Base-by-base conservation (phyloP, 1,140 invertebrate genomes). In the Heterodera schachtii region DNA sequence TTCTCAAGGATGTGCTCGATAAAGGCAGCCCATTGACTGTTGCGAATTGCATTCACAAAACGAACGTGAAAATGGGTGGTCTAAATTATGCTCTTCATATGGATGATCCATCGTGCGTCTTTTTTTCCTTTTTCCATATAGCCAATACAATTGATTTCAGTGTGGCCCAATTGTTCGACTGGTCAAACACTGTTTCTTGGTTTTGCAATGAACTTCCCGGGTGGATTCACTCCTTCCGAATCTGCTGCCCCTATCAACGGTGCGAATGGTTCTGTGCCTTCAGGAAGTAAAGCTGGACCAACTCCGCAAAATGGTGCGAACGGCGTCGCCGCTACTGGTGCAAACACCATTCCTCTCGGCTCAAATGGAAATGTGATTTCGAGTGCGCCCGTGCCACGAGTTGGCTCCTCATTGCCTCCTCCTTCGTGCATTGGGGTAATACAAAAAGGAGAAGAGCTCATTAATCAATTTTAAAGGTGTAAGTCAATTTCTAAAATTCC, bases 11-110 rank as follows among this genome's bases (percentile, higher is more conserved):
- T 8, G 44, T 76, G 1, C 13, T 76, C 46, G 6, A 44, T 16
- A 76, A 60, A 21, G 44, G 44, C 19, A 46, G 13, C 8, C 43
- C 43, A 43, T 13, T 21, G 44, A 49, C 75, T 8, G 19, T 76
- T 41, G 13, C 46, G 8, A 76, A 76, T 44, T 64, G 57, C n/a
- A n/a, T 76, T 21, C 46, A 76, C 47, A 76, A 76, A 21, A 76
- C 75, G 16, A 76, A 76, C 66, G 44, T 76, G 19, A 76, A 76
- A 44, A 76, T 76, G 75, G 75, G 75, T 3, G 75, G 75, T 31
- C 31, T 31, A 31, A 31, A 76, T 76, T 76, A 76, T 21, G 66
- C 46, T 7, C 41, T 76, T 57, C 6, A 8, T 41, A 7, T 76
- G 2, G 13, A 57, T 2, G 41, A 19, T 5, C 75, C 57, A 16